phyloP scores from a whole-genome alignment of 1,140 invertebrate species.

The Apis florea region DNA sequence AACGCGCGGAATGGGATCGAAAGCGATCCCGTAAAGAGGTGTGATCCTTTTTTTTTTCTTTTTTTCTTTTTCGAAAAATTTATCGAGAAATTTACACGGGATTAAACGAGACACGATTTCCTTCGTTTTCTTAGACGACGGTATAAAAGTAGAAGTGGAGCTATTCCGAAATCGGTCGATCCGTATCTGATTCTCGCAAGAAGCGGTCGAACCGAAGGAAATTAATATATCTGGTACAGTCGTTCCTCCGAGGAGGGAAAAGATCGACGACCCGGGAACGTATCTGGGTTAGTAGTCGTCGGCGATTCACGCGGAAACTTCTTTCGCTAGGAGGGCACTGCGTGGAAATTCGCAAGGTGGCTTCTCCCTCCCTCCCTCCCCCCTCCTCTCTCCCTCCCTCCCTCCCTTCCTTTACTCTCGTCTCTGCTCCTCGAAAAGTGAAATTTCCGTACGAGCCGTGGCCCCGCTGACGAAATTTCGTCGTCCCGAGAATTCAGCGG shows the following conservation, averaged over 20 bases:
- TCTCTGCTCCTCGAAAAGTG: slow-evolving; percentile 71
- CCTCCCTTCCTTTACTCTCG: too few relatives aligned
- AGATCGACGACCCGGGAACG: slow-evolving; percentile 79
- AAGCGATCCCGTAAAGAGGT: too few relatives aligned
- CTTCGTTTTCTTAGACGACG: too few relatives aligned
- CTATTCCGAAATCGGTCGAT: slow-evolving; percentile 45
- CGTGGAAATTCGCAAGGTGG: slow-evolving; percentile 74
- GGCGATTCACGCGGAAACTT: slow-evolving; percentile 76
- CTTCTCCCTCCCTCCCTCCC: slow-evolving; percentile 2
- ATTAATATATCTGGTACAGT: slow-evolving; percentile 78
- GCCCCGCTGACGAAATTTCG: slow-evolving; percentile 52
- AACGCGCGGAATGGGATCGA: too few relatives aligned
- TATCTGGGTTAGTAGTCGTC: slow-evolving; percentile 81
- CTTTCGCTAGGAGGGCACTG: slow-evolving; percentile 61
- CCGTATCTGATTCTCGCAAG: slow-evolving; percentile 48
- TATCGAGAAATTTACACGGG: too few relatives aligned
- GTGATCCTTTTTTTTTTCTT: too few relatives aligned
- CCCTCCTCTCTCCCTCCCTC: too few relatives aligned
- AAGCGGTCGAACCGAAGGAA: slow-evolving; percentile 67
- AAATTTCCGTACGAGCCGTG: slow-evolving; percentile 62
- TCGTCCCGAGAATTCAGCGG: slow-evolving; percentile 41
- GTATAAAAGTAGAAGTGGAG: slow-evolving; percentile 13
- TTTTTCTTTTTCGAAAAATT: too few relatives aligned
- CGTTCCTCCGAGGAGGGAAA: slow-evolving; percentile 73
- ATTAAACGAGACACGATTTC: too few relatives aligned